phyloP scores from a whole-genome alignment of 2,113 vertebrate species.

The Heterotilapia buettikoferi region DNA sequence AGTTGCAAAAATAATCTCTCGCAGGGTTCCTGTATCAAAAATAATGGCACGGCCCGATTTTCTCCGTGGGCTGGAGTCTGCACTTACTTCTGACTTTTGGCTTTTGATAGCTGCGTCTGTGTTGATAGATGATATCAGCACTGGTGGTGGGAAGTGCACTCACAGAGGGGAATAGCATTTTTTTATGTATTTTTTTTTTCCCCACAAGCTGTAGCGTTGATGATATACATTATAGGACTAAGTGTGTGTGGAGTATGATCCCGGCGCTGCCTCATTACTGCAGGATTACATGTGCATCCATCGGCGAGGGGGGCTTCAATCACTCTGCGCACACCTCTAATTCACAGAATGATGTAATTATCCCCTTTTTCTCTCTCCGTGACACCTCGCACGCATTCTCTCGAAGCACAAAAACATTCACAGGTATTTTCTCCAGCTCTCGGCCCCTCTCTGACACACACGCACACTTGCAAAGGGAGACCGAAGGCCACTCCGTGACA shows the following conservation, averaged over 20 bases:
- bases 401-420: slow-evolving; percentile 13
- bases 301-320: not conserved
- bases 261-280: slow-evolving; percentile 53
- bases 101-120: slow-evolving; percentile 13
- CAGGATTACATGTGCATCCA: slow-evolving; percentile 58
- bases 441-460: not conserved
- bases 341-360: slow-evolving; percentile 62
- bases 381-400: slow-evolving; percentile 11
- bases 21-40: slow-evolving; percentile 6
- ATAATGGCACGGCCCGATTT: not conserved
- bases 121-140: slow-evolving; percentile 18
- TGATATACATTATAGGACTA: slow-evolving; percentile 48
- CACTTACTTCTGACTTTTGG: slow-evolving; percentile 41
- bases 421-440: slow-evolving; percentile 44
- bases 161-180: not conserved
- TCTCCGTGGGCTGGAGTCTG: slow-evolving; percentile 25
- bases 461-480: not conserved
- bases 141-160: slow-evolving; percentile 14
- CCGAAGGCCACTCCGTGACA: slow-evolving; percentile 32
- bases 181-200: not conserved
- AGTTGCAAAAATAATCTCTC: slow-evolving; percentile 43
- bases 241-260: slow-evolving; percentile 47
- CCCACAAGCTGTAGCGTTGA: slow-evolving; percentile 2
- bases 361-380: slow-evolving; percentile 19
- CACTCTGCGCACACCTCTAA: slow-evolving; percentile 21